Base-by-base conservation (phyloP, 1,140 invertebrate species). In the Macrocentrus cingulum region DNA sequence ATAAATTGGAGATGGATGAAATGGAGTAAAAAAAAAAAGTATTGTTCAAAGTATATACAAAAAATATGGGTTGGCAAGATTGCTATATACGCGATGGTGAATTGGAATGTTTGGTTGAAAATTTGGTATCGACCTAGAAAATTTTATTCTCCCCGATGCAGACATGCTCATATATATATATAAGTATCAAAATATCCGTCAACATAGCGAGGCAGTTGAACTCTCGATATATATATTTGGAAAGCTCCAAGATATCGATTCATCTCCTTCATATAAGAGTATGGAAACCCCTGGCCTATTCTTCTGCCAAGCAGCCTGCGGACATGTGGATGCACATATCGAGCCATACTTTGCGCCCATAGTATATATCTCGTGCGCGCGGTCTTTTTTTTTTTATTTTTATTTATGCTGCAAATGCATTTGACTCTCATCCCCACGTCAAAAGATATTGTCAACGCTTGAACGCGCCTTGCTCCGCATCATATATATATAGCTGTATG, bases 381-480 rank as follows among this genome's bases (percentile, higher is more conserved):
- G n/a, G n/a, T n/a, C n/a, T n/a, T n/a, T n/a, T n/a, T n/a, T n/a
- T n/a, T n/a, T n/a, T n/a, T n/a, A n/a, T 39, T 37, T 22, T 48
- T 46, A 7, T 51, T 19, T 37, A 7, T 36, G 7, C 34, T 18
- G 15, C 29, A 32, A 41, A 56, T 56, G 19, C 20, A 56, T 56
- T 57, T 36, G 13, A 48, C 22, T 6, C 34, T 42, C 20, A 42
- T 50, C 46, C n/a, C n/a, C 20, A 15, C 36, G 7, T 42, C 34
- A 20, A 15, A 57, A 57, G 34, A 50, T 57, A 57, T 50, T 57
- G 55, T 57, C 55, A 57, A 57, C 22, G 45, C 45, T 5, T 50
- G 34, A 16, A 57, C 55, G 44, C 55, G 13, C 45, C 15, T 48
- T 41, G 45, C 49, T 29, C 42, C 50, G 41, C 23, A 19, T 36